Evolutionary conservation across 2,113 vertebrate species (phyloP), one percentile per base, ranked within the genome.

Genomic region (Telmatochromis brichardi): DNA sequence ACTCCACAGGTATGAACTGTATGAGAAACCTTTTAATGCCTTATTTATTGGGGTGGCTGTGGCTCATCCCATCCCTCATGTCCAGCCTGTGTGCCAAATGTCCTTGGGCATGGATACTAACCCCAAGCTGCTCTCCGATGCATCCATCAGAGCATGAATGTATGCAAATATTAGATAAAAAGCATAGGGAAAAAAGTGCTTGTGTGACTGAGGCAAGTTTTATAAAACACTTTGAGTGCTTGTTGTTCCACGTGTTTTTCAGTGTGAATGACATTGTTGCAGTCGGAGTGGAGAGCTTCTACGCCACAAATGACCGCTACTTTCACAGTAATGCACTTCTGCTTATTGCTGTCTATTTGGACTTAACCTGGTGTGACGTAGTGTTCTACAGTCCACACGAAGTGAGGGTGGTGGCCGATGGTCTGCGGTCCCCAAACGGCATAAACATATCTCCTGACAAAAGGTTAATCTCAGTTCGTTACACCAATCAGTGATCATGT

Each of bases 191-290:
- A 35, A 60, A 63, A 63, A 35, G 31, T 35, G 31, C 31, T 65
- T 65, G 17, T 63, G 58, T 35, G 31, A 65, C 17, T n/a, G 9
- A 63, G 17, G 31, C 17, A 63, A 6, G 6, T n/a, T 63, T 63
- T 63, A 12, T 35, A 63, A 63, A 63, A 35, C 2, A 0, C 31
- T 65, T 65, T 35, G 60, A n/a, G 31, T 65, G 17, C 31, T 65
- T n/a, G 31, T 35, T 63, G 45, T 47, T 47, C 45, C 45, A 12
- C 23, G 5, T 51, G 12, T 84, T 83, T 94, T 89, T 28, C 87
- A 99, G 98, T 53, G 95, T 98, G 80, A 99, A 99, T 89, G 97
- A 99, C 89, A 85, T 99, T 53, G 94, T 98, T 58, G 98, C 97
- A 54, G 35, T 98, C 1, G 97, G 98, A 79, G 94, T 95, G 13